A percentile compares a stretch with the other conserved stretches of the same genome.
phyloP scores from a whole-genome alignment of 2,113 vertebrate species.

The Formicarius rufipectus region DNA sequence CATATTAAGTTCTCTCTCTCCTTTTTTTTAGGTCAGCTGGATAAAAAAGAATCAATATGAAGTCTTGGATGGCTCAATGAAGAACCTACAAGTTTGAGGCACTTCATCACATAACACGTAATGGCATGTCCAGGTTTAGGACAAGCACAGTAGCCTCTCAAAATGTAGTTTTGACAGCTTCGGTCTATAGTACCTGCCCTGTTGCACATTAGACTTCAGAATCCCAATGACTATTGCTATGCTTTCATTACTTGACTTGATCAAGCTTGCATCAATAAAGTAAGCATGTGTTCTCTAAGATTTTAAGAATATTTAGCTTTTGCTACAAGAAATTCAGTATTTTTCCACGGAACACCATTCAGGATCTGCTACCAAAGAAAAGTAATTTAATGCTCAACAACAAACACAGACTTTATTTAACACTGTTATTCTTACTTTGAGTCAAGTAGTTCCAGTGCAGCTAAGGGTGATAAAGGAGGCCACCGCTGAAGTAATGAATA shows the following conservation, averaged over 20 bases:
- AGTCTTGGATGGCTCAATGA: background rate
- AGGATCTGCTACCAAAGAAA: background rate
- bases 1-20: background rate
- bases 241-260: background rate
- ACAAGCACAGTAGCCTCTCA: background rate
- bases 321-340: background rate
- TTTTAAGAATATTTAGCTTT: background rate
- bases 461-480: slow-evolving; percentile 85
- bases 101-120: background rate
- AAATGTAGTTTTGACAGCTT: background rate
- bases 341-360: background rate
- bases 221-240: background rate
- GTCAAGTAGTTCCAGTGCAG: slow-evolving; percentile 91
- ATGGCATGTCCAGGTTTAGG: accelerated
- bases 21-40: background rate
- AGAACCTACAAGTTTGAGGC: background rate
- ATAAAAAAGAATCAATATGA: background rate
- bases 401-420: background rate
- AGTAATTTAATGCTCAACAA: background rate
- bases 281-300: accelerated
- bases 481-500: slow-evolving; percentile 88
- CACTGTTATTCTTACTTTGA: slow-evolving; percentile 75
- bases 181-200: background rate
- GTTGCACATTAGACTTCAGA: background rate
- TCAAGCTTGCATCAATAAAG: background rate